These are phyloP conservation scores for Mamestra configurata DNA, from an alignment of 1,140 invertebrate species.

Conservation along the genomic window DNA sequence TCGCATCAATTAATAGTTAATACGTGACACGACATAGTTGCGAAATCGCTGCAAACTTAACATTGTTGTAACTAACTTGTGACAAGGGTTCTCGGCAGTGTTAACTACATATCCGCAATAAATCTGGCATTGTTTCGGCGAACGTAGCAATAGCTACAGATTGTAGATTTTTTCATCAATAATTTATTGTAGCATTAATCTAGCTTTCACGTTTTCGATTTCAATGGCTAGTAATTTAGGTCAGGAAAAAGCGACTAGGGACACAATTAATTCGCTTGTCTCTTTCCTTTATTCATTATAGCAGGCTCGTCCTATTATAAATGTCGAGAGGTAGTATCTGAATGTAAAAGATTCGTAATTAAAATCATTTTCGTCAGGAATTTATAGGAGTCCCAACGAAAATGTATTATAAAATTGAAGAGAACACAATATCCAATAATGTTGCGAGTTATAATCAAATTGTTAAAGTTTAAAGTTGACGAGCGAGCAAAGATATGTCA, in stretches of 20 bases:
- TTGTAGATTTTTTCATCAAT: conserved; percentile 23
- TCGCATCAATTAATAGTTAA: conserved; percentile 38
- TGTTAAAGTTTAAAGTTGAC: no score
- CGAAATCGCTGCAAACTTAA: conserved; percentile 13
- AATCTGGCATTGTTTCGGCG: conserved; percentile 16
- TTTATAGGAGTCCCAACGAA: neutral
- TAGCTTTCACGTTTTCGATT: neutral
- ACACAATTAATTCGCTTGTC: conserved; percentile 23
- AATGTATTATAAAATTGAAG: neutral
- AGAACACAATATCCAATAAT: neutral
- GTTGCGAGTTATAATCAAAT: no score
- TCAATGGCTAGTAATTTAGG: conserved; percentile 26
- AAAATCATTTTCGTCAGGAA: neutral
- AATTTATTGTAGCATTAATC: conserved; percentile 12
- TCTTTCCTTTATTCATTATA: conserved; percentile 9
- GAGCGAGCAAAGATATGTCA: no score
- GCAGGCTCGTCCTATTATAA: neutral
- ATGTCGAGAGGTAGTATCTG: neutral
- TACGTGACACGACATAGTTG: conserved; percentile 10
- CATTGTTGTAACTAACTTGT: conserved; percentile 17
- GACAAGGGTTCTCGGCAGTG: conserved; percentile 9
- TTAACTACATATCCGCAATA: conserved; percentile 12
- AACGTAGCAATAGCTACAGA: neutral
- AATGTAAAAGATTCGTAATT: neutral
- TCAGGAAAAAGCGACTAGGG: neutral